Evolutionary conservation across 30 jellyfish, hydroid and myxozoan species (phyloP).

Genomic region (Hydra vulgaris): DNA sequence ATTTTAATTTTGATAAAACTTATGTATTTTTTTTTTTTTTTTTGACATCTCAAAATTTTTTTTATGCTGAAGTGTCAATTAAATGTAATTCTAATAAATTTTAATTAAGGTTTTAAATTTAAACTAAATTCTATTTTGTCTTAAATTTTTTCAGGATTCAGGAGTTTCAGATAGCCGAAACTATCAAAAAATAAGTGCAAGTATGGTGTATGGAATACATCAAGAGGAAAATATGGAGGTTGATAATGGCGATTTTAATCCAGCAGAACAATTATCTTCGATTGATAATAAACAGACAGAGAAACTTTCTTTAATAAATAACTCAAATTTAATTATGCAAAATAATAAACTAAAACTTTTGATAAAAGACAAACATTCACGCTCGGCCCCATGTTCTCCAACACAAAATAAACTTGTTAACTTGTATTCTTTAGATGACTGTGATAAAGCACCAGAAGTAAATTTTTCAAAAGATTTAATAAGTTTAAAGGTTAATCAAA

Average conservation of each 20-base stretch:
- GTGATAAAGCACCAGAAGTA: slow-evolving; percentile 11
- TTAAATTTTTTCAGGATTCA: neutral
- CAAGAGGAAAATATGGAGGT: neutral
- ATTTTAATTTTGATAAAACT: no score
- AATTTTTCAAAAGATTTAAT: neutral
- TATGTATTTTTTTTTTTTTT: no score
- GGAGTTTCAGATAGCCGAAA: neutral
- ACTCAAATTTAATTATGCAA: neutral
- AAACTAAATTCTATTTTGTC: neutral
- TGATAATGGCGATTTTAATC: neutral
- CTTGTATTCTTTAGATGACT: slow-evolving; percentile 9
- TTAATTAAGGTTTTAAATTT: no score
- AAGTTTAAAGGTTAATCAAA: neutral
- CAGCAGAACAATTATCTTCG: neutral
- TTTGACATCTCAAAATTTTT: no score
- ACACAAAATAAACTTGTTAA: slow-evolving; percentile 14
- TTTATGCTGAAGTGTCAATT: no score
- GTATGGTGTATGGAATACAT: neutral
- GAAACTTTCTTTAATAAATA: neutral
- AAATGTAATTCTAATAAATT: no score
- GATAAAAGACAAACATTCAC: slow-evolving; percentile 1
- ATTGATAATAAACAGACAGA: neutral
- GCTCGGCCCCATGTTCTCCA: slow-evolving; percentile 29
- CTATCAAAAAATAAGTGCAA: neutral
- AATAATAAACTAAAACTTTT: neutral